Evolutionary conservation across 2,888 invertebrate species (phyloP).

Genomic region (Leucophenga montana): DNA sequence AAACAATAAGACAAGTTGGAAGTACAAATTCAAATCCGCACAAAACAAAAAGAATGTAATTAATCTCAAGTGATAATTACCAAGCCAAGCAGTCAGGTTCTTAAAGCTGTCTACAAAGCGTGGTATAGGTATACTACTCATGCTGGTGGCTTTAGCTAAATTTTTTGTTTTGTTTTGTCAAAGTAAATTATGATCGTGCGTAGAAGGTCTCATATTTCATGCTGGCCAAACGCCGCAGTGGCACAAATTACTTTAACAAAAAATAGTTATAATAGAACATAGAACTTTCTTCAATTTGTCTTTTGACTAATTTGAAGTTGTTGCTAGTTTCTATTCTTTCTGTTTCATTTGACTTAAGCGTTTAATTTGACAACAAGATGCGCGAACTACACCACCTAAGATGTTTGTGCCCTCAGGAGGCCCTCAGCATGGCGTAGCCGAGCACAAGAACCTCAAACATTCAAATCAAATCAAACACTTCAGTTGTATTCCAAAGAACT

Average conservation of each 20-base stretch:
- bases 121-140: background rate
- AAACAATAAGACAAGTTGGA: background rate
- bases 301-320: slow-evolving; percentile 21
- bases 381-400: too few species aligned
- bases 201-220: background rate
- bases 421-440: too few species aligned
- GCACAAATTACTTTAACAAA: slow-evolving; percentile 6
- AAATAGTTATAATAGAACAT: background rate
- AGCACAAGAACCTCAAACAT: too few species aligned
- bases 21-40: slow-evolving; percentile 1
- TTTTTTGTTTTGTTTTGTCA: background rate
- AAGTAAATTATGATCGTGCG: slow-evolving; percentile 4
- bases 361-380: slow-evolving; percentile 1
- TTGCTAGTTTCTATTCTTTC: slow-evolving; percentile 28
- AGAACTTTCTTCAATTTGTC: slow-evolving; percentile 52
- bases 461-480: background rate
- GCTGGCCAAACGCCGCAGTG: background rate
- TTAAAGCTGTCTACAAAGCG: too few species aligned
- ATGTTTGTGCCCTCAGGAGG: too few species aligned
- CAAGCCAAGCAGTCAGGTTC: background rate
- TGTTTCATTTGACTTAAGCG: slow-evolving; percentile 17
- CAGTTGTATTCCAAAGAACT: slow-evolving; percentile 13
- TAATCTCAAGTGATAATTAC: slow-evolving; percentile 14
- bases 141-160: background rate
- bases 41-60: slow-evolving; percentile 11